Evolutionary conservation across 2,888 invertebrate genomes (phyloP).

Genomic region (Calameuta idolon): DNA sequence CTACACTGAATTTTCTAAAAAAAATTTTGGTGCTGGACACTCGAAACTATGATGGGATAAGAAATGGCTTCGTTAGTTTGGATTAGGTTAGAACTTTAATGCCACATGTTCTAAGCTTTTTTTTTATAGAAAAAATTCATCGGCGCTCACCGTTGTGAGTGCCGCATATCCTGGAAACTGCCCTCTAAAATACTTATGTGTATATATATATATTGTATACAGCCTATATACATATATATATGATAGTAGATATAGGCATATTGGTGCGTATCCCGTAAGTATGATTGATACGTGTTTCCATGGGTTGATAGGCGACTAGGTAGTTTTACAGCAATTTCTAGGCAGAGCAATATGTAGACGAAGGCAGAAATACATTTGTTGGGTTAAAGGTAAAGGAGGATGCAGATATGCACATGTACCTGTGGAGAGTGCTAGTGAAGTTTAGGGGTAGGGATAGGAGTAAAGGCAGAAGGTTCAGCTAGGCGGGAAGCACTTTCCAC

Average conservation of each 20-base stretch:
- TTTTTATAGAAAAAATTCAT: no score
- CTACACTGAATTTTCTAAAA: no score
- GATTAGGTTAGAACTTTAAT: no score
- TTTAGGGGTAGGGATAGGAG: neutral
- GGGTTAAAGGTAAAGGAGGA: neutral
- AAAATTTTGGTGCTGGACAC: no score
- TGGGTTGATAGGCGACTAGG: neutral
- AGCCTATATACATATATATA: no score
- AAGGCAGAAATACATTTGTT: neutral
- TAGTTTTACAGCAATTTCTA: neutral
- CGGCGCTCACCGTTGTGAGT: no score
- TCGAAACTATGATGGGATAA: no score
- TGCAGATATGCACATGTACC: neutral
- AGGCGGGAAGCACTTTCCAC: slow-evolving; percentile 1
- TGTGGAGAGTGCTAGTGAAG: neutral
- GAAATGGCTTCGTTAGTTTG: no score
- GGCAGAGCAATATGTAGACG: neutral
- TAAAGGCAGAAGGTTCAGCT: neutral
- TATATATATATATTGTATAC: no score
- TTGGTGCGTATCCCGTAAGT: neutral
- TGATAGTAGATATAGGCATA: neutral
- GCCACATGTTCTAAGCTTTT: no score
- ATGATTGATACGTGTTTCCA: neutral
- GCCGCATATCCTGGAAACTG: no score
- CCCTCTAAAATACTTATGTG: no score